A percentile compares a stretch with the other conserved stretches of the same genome.
phyloP scores from a whole-genome alignment of 2,113 vertebrate genomes.

The Desmodus rotundus region DNA sequence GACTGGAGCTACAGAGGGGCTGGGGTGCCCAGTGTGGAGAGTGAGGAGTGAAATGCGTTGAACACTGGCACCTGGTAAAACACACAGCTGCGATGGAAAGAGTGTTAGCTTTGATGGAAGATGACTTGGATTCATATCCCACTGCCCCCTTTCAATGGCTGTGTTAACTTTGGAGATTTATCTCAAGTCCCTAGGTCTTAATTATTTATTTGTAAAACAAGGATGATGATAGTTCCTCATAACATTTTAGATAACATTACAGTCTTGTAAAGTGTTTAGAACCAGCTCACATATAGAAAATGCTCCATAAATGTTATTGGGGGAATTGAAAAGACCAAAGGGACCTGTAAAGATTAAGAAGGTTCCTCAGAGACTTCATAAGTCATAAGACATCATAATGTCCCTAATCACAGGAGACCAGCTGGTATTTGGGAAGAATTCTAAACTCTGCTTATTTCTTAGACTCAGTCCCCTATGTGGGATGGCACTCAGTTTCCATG shows the following conservation, averaged over 20 bases:
- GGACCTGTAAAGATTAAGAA: background rate
- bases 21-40: background rate
- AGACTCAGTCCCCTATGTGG: background rate
- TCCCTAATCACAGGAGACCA: background rate
- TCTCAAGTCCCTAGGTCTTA: background rate
- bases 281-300: background rate
- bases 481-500: background rate
- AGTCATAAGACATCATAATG: background rate
- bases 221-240: background rate
- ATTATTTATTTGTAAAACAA: background rate
- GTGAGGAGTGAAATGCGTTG: accelerated
- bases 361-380: background rate
- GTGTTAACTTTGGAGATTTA: background rate
- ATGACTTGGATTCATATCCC: background rate
- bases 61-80: background rate
- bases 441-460: background rate
- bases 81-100: background rate
- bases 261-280: background rate
- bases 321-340: background rate
- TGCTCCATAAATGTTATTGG: background rate
- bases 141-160: background rate
- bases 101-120: background rate
- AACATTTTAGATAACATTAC: background rate
- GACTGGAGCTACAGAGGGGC: accelerated
- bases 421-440: background rate